Base-by-base conservation (phyloP, 2,113 vertebrate species). In the Cnemophilus loriae region DNA sequence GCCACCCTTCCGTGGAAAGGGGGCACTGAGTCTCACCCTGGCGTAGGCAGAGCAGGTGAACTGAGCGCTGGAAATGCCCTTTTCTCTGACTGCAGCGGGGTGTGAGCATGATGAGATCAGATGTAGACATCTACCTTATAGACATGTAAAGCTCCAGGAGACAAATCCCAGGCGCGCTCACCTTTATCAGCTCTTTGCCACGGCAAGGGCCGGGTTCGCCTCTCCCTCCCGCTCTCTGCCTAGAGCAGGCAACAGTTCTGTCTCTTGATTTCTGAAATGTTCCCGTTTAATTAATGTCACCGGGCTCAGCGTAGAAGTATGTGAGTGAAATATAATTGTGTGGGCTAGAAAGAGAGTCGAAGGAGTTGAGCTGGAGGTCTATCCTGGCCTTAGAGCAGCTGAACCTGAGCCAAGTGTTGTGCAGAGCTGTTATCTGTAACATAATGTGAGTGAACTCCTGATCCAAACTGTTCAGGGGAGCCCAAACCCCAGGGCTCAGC, bases 221-320 rank as follows among this genome's bases (percentile, higher is more conserved):
- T 69, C 74, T 86, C 60, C 59, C 56, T 74, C 52, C 57, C 10
- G 19, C 73, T 89, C 84, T 73, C 85, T 74, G 90, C 93, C 94
- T 90, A 42, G 37, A 95, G 83, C 82, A 74, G 68, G 82, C 90
- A 93, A 76, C 74, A 59, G 18, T 32, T 70, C 82, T 86, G 39
- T 77, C 89, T 92, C 93, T 59, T 52, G 83, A 67, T 93, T 96
- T 95, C 93, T 96, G 80, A 95, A 92, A 92, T 64, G 64, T 71
- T 95, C 69, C 87, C 86, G 71, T 92, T 95, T 96, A 95, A 95
- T 96, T 95, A 95, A 94, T 87, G 87, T 95, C 89, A 92, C 86
- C 7, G 6, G 86, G 73, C 89, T 95, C 64, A 60, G 47, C 17
- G 10, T 67, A 49, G 89, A 89, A 84, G 59, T 90, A 87, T 96